phyloP scores from a whole-genome alignment of 2,888 invertebrate species.

The Carpatolechia fugitivella region DNA sequence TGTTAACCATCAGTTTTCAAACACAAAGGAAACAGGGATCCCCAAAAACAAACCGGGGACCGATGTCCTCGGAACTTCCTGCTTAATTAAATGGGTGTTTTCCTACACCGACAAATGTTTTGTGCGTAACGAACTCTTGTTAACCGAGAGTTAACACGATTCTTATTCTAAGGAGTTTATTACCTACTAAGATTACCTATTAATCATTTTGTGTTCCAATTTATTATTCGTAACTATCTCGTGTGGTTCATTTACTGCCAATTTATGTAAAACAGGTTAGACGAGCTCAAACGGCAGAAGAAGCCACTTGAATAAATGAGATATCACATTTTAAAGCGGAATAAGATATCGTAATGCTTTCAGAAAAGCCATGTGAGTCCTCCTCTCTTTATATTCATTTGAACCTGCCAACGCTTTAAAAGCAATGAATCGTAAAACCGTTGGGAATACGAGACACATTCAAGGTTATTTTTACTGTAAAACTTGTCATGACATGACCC shows the following conservation, averaged over 20 bases:
- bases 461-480: slow-evolving; percentile 29
- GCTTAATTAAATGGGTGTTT: slow-evolving; percentile 59
- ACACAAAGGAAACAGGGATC: slow-evolving; percentile 47
- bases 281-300: not conserved
- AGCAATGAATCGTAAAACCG: slow-evolving; percentile 48
- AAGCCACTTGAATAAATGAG: slow-evolving; percentile 14
- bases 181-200: too few species aligned
- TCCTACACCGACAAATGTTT: slow-evolving; percentile 42
- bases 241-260: not conserved
- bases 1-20: slow-evolving; percentile 43
- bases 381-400: slow-evolving; percentile 37
- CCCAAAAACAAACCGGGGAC: slow-evolving; percentile 46
- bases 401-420: slow-evolving; percentile 36
- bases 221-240: not conserved
- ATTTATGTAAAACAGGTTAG: not conserved
- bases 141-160: slow-evolving; percentile 35
- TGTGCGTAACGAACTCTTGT: slow-evolving; percentile 39
- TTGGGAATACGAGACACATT: slow-evolving; percentile 38
- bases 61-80: slow-evolving; percentile 52
- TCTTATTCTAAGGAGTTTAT: too few species aligned
- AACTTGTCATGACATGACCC: slow-evolving; percentile 34
- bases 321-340: slow-evolving; percentile 28
- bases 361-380: slow-evolving; percentile 31
- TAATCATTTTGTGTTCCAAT: not conserved
- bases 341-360: slow-evolving; percentile 34